Conservation (phyloP, 1,140 invertebrate species). For the Formica selysi region DNA sequence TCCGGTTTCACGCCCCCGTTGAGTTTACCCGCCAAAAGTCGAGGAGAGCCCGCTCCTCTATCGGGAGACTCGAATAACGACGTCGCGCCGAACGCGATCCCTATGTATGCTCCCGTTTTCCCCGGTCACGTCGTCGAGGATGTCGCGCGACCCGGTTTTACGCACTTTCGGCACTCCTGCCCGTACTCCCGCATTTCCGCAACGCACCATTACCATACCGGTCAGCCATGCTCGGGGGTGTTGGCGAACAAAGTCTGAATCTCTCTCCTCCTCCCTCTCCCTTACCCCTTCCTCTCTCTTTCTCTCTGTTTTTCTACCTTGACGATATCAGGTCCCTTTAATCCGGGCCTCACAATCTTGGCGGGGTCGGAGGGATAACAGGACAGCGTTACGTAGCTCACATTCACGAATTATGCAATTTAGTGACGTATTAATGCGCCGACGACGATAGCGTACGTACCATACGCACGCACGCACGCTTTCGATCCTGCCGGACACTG, state of each 20-base stretch:
- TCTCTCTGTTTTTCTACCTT: not conserved
- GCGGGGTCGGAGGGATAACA: not conserved
- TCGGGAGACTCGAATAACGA: constrained; percentile 41
- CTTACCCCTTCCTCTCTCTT: not conserved
- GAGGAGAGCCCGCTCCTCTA: constrained; percentile 39
- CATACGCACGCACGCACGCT: constrained; percentile 35
- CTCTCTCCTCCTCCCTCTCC: not conserved
- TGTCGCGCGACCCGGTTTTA: constrained; percentile 19
- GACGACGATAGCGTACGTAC: constrained; percentile 11
- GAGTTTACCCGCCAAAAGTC: constrained; percentile 66
- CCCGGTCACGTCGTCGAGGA: not conserved
- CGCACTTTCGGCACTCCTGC: constrained; percentile 23
- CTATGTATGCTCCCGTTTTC: constrained; percentile 22
- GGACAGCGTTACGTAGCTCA: constrained; percentile 3
- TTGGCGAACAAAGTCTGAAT: constrained; percentile 48
- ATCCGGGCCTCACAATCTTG: constrained; percentile 56
- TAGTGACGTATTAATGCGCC: constrained; percentile 50
- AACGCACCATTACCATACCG: constrained; percentile 45
- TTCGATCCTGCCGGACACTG: constrained; percentile 71
- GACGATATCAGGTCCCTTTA: constrained; percentile 70
- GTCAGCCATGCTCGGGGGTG: constrained; percentile 72
- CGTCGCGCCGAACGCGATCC: constrained; percentile 46
- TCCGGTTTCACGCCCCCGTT: too few species aligned
- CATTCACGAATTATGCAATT: constrained; percentile 70
- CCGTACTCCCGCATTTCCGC: constrained; percentile 40